Base-by-base conservation (phyloP, 1,140 invertebrate genomes). In the Bilobella aurantiaca region DNA sequence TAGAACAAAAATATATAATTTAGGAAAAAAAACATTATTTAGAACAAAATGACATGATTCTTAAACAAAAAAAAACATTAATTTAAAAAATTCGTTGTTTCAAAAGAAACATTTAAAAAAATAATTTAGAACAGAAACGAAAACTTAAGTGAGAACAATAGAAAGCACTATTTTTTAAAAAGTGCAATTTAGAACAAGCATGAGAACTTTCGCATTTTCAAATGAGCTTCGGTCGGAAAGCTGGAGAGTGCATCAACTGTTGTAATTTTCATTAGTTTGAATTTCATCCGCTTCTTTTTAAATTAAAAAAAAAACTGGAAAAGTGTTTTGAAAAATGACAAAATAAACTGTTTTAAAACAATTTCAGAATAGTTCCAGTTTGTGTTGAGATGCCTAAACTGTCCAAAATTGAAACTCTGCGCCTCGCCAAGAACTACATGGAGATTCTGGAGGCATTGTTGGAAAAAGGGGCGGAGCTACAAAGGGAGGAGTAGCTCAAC, bases 351-450 rank as follows among this genome's bases (percentile, higher is more conserved):
- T 1, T 46, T 66, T 14, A 42, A 42, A n/a, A 12, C 8, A 42
- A 8, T 42, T 42, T n/a, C 37, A 8, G 8, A 42, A 8, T 53
- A 5, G 12, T 53, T 53, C 49, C 25, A 14, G 23, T 53, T 57
- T 30, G 3, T 47, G 53, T 27, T n/a, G 25, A 74, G 73, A 49
- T 76, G 77, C 64, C 75, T 81, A 86, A 85, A 74, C 75, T 87
- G 49, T 86, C 85, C 2, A 87, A 87, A 78, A 86, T 87, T 47
- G 85, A 87, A 77, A 86, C 84, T 0, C 74, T 87, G 1, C 80
- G 85, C 29, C 74, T 87, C 58, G 85, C 85, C 1, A 77, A 81
- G 62, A 85, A 85, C 69, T 87, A 87, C 74, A 87, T 87, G 62
- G 74, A 73, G 28, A 79, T 79, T 12, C 77, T 86, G 69, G 76